Conservation (phyloP, 1,140 invertebrate genomes). For the Phortica variegata region DNA sequence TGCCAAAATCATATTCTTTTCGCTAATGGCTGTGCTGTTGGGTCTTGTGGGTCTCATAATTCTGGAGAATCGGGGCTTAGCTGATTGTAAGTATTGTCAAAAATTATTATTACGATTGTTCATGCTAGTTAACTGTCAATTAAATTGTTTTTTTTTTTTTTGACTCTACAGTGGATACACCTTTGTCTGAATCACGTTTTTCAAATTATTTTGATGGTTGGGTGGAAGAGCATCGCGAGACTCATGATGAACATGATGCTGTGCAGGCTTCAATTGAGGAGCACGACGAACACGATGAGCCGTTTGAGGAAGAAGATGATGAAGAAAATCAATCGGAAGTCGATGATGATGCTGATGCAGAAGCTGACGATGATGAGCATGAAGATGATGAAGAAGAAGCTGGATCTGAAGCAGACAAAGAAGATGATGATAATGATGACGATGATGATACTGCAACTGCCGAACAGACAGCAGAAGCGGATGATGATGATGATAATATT, state of each 20-base stretch:
- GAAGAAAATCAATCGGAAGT: slow-evolving; percentile 43
- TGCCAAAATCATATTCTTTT: slow-evolving; percentile 79
- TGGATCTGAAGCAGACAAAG: slow-evolving; percentile 42
- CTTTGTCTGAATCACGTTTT: slow-evolving; percentile 69
- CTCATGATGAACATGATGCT: slow-evolving; percentile 58
- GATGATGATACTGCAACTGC: slow-evolving; percentile 52
- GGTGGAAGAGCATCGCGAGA: slow-evolving; percentile 68
- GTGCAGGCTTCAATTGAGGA: slow-evolving; percentile 55
- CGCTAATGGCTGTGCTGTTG: slow-evolving; percentile 68
- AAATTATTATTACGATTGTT: slow-evolving; percentile 9
- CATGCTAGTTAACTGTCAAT: too few relatives aligned
- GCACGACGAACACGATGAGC: slow-evolving; percentile 47
- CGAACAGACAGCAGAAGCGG: slow-evolving; percentile 48
- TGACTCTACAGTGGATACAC: slow-evolving; percentile 67
- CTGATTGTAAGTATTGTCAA: slow-evolving; percentile 67
- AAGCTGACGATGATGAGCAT: slow-evolving; percentile 43
- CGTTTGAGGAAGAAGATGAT: slow-evolving; percentile 34
- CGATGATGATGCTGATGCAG: slow-evolving; percentile 41
- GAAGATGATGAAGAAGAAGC: slow-evolving; percentile 40
- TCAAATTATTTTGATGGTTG: slow-evolving; percentile 74
- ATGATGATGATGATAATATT: slow-evolving; percentile 53
- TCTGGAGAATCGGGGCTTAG: slow-evolving; percentile 73
- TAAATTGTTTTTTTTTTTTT: slow-evolving; percentile 6
- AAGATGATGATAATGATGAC: slow-evolving; percentile 44
- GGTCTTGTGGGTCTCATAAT: slow-evolving; percentile 75